Conservation (phyloP, 1,140 invertebrate genomes). For the Bombus balteatus region DNA sequence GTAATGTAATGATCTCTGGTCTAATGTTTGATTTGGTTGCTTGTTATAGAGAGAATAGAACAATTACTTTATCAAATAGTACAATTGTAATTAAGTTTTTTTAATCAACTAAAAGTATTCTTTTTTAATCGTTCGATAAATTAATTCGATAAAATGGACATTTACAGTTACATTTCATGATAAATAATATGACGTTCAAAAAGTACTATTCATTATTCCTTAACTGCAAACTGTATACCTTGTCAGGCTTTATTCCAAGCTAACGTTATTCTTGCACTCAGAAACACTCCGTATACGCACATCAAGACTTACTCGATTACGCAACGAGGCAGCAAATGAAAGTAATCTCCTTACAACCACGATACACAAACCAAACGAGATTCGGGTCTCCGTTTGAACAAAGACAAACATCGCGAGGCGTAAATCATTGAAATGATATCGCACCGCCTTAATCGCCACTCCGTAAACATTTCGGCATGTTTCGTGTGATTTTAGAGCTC, state of each 20-base stretch:
- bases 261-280: background rate
- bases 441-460: constrained; percentile 27
- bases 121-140: background rate
- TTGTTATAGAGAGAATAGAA: background rate
- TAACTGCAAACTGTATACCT: background rate
- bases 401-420: constrained; percentile 2
- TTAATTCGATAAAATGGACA: background rate
- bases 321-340: constrained; percentile 1
- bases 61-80: background rate
- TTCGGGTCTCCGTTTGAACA: background rate
- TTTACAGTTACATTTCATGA: background rate
- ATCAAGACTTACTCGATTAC: background rate
- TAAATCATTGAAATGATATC: constrained; percentile 47
- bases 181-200: too few relatives aligned
- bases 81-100: background rate
- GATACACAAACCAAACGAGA: constrained; percentile 11
- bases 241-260: background rate
- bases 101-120: too few relatives aligned
- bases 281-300: background rate
- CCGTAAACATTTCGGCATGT: constrained; percentile 33
- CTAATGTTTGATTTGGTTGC: background rate
- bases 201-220: background rate
- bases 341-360: constrained; percentile 1
- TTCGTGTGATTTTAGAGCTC: constrained; percentile 3
- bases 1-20: background rate